phyloP scores from a whole-genome alignment of 1,140 invertebrate genomes.

The Drosophila biarmipes region DNA sequence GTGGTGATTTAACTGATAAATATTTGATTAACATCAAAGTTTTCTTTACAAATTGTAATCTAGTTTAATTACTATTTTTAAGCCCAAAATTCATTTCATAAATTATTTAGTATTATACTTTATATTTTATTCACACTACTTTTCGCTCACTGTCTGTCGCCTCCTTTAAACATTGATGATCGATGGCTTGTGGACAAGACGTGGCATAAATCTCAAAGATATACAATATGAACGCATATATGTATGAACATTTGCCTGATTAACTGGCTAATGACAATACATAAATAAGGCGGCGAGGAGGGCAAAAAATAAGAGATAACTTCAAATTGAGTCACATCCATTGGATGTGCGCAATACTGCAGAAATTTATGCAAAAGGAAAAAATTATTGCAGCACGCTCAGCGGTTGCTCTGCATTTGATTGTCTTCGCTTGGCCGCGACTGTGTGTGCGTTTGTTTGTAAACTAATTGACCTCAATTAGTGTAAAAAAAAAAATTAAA shows the following conservation, averaged over 20 bases:
- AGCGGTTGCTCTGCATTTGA: conserved; percentile 64
- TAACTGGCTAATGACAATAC: conserved; percentile 24
- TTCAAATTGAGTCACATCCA: conserved; percentile 39
- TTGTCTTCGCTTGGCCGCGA: conserved; percentile 47
- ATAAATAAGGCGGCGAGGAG: conserved; percentile 7
- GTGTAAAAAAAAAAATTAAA: conserved; percentile 29
- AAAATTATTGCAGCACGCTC: conserved; percentile 20
- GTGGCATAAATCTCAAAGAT: conserved; percentile 51
- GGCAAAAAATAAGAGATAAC: conserved; percentile 6
- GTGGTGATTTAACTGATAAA: too few relatives aligned
- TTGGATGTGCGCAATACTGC: conserved; percentile 67
- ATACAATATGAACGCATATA: conserved; percentile 6
- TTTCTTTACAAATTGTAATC: too few relatives aligned
- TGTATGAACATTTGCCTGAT: conserved; percentile 22
- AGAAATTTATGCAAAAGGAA: conserved; percentile 56
- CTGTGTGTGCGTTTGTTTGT: conserved; percentile 42
- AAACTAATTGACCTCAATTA: conserved; percentile 82
- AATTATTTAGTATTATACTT: neutral
- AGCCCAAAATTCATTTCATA: neutral
- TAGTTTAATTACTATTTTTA: too few relatives aligned
- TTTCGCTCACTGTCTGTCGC: conserved; percentile 15
- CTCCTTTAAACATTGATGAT: conserved; percentile 65
- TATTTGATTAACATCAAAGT: too few relatives aligned
- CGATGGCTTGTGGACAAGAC: conserved; percentile 58
- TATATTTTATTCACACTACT: neutral